phyloP scores from a whole-genome alignment of 2,113 vertebrate species.

The Pelvicachromis taeniatus region DNA sequence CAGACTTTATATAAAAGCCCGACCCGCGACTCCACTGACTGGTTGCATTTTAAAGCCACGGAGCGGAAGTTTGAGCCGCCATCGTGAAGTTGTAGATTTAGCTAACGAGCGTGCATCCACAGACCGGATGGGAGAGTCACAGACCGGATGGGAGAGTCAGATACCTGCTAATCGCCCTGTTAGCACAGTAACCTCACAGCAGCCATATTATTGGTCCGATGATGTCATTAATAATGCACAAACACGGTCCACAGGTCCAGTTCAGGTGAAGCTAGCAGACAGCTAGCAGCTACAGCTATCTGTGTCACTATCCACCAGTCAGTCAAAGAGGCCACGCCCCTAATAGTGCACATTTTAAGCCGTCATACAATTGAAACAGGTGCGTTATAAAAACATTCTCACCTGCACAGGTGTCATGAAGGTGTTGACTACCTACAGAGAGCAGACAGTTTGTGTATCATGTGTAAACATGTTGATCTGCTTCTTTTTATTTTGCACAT shows the following conservation, averaged over 20 bases:
- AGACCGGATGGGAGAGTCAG: too few relatives aligned
- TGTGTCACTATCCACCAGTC: too few relatives aligned
- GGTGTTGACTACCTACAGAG: neutral
- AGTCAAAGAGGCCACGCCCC: too few relatives aligned
- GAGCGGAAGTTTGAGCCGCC: neutral
- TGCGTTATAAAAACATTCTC: neutral
- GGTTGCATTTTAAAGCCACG: neutral
- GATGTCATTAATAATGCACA: too few relatives aligned
- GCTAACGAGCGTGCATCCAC: neutral
- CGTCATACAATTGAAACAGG: neutral
- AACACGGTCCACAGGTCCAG: too few relatives aligned
- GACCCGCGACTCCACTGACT: neutral
- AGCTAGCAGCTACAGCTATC: too few relatives aligned
- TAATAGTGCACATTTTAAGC: neutral
- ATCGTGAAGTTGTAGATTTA: too few relatives aligned
- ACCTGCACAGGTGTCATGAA: too few relatives aligned
- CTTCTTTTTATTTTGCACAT: neutral
- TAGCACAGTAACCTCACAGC: neutral
- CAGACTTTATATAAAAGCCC: neutral
- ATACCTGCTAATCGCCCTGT: neutral
- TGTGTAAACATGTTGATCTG: neutral
- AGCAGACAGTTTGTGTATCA: neutral
- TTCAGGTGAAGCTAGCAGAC: too few relatives aligned
- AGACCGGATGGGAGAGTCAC: neutral
- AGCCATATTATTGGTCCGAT: too few relatives aligned